Evolutionary conservation across 2,888 invertebrate genomes (phyloP).

Genomic region (Steinernema hermaphroditum): DNA sequence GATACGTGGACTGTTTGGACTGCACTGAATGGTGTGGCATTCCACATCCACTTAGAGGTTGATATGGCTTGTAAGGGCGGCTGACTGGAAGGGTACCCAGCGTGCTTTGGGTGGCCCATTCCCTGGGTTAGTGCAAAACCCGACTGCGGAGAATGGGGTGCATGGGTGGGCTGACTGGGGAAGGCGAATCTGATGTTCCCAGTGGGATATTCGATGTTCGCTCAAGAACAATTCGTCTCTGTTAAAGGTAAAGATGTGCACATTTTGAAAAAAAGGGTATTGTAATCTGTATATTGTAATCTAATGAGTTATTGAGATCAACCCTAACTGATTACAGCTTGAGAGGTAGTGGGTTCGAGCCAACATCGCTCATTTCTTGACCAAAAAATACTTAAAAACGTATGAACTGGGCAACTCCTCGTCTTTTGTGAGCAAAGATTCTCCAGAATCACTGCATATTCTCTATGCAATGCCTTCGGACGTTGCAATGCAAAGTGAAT

Average conservation of each 20-base stretch:
- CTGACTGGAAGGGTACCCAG: not conserved
- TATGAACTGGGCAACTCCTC: too few species aligned
- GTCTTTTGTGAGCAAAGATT: too few species aligned
- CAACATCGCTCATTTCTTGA: too few species aligned
- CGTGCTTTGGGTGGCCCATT: not conserved
- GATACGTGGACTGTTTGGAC: too few species aligned
- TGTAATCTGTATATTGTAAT: not conserved
- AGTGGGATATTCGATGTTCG: not conserved
- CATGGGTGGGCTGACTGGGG: not conserved
- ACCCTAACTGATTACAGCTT: not conserved
- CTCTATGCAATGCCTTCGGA: too few species aligned
- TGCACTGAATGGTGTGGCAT: too few species aligned
- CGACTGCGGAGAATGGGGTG: not conserved
- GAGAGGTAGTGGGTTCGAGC: too few species aligned
- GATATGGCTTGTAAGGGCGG: not conserved
- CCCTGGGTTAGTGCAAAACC: not conserved
- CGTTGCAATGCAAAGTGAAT: too few species aligned
- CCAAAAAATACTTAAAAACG: too few species aligned
- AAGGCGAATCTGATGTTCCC: slow-evolving; percentile 4
- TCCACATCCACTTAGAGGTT: not conserved
- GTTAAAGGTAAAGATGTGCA: not conserved
- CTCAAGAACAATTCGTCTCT: not conserved
- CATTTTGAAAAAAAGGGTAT: not conserved
- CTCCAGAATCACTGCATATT: too few species aligned
- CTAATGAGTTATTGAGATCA: not conserved